Percentiles rank a stretch among this genome's conserved stretches.
Conservation (phyloP, 2,797 vertebrate genomes). For the Myripristis jacobus region DNA sequence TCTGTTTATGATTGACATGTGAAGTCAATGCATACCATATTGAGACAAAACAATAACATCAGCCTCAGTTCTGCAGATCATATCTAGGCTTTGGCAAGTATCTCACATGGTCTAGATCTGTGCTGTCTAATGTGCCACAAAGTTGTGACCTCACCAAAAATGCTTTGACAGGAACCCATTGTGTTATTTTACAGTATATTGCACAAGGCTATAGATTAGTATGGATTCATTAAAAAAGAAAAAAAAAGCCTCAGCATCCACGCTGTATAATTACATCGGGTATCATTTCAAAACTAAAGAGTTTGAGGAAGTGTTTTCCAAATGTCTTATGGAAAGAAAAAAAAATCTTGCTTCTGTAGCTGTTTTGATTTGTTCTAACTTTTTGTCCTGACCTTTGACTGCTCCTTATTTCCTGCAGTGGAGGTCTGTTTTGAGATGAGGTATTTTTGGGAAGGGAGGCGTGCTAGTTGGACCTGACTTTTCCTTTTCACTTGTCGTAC, state of each 20-base stretch:
- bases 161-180: constrained; percentile 46
- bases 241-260: constrained; percentile 13
- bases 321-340: not conserved
- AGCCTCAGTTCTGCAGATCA: constrained; percentile 63
- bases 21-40: constrained; percentile 66
- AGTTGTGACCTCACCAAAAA: not conserved
- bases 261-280: not conserved
- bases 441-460: constrained; percentile 54
- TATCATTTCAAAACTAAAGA: constrained; percentile 2
- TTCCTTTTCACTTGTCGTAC: constrained; percentile 57
- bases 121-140: constrained; percentile 4
- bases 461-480: constrained; percentile 45
- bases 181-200: constrained; percentile 55
- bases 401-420: constrained; percentile 61
- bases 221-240: no score
- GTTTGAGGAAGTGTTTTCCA: not conserved
- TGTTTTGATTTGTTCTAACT: constrained; percentile 14
- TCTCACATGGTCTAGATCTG: constrained; percentile 73
- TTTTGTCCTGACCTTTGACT: constrained; percentile 53
- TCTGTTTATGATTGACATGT: constrained; percentile 61
- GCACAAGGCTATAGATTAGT: constrained; percentile 30
- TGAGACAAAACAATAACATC: constrained; percentile 77
- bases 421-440: constrained; percentile 60
- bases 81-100: constrained; percentile 64
- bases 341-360: not conserved